Percentiles rank a stretch among this genome's conserved stretches.
These are phyloP conservation scores for Dysmachus trigonus DNA, from an alignment of 2,888 invertebrate species.

Conservation along the genomic window DNA sequence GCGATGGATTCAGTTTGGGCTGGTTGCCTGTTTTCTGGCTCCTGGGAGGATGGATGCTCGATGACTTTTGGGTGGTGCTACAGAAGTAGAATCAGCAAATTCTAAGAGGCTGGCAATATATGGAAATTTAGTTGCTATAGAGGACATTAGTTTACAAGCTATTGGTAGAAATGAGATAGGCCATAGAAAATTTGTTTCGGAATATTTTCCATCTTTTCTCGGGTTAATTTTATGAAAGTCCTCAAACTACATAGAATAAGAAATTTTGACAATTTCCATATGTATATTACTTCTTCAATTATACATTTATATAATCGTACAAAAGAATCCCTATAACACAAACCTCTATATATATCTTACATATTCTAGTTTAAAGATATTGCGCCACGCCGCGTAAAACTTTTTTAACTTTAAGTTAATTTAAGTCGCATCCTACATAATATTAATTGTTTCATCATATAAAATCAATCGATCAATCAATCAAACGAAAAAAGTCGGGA, in stretches of 20 bases:
- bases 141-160: background rate
- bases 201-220: background rate
- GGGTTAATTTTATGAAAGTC: background rate
- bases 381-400: too few relatives aligned
- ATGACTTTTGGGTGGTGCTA: background rate
- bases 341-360: too few relatives aligned
- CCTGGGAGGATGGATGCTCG: background rate
- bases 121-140: background rate
- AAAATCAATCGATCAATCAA: too few relatives aligned
- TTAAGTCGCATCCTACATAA: too few relatives aligned
- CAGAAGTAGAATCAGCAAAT: background rate
- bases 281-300: background rate
- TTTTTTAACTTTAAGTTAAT: too few relatives aligned
- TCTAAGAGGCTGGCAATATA: background rate
- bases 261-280: background rate
- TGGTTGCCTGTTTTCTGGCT: background rate
- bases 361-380: too few relatives aligned
- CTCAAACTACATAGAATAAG: background rate
- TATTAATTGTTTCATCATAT: too few relatives aligned
- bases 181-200: background rate
- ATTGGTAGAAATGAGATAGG: background rate
- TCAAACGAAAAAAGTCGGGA: too few relatives aligned
- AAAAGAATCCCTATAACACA: too few relatives aligned
- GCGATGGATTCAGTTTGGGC: background rate
- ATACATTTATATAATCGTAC: too few relatives aligned